These are phyloP conservation scores for Exaiptasia diaphana DNA, from an alignment of 64 coral and sea anemone genomes.

Conservation along the genomic window DNA sequence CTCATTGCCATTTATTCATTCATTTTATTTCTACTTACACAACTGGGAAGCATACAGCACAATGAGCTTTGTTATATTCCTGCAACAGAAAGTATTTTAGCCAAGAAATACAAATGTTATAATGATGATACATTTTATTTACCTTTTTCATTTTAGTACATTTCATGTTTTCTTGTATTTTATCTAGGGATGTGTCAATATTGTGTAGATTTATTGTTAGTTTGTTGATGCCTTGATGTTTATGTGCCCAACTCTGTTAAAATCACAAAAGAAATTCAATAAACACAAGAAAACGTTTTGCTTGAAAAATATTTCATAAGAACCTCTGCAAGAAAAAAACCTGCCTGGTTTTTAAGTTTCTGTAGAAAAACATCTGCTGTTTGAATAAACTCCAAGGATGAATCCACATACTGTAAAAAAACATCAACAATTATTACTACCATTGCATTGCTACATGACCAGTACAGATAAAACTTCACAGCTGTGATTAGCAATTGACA, in stretches of 20 bases:
- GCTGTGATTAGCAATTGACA: too few species aligned
- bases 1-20: too few species aligned
- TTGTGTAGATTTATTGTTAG: neutral
- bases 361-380: neutral
- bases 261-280: too few species aligned
- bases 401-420: neutral
- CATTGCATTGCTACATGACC: too few species aligned
- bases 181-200: neutral
- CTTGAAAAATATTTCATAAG: too few species aligned
- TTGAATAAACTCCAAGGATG: neutral
- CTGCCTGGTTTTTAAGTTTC: neutral
- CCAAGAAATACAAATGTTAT: neutral
- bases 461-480: too few species aligned
- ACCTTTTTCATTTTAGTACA: neutral
- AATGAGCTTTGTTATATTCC: neutral
- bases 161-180: neutral
- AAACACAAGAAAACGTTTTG: too few species aligned
- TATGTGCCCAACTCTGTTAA: neutral
- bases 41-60: constrained; percentile 1
- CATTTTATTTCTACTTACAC: too few species aligned
- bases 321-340: too few species aligned
- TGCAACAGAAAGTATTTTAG: neutral
- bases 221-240: neutral
- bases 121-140: neutral
- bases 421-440: too few species aligned